Base-by-base conservation (phyloP, 2,797 vertebrate genomes). In the Sebastes taczanowskii region DNA sequence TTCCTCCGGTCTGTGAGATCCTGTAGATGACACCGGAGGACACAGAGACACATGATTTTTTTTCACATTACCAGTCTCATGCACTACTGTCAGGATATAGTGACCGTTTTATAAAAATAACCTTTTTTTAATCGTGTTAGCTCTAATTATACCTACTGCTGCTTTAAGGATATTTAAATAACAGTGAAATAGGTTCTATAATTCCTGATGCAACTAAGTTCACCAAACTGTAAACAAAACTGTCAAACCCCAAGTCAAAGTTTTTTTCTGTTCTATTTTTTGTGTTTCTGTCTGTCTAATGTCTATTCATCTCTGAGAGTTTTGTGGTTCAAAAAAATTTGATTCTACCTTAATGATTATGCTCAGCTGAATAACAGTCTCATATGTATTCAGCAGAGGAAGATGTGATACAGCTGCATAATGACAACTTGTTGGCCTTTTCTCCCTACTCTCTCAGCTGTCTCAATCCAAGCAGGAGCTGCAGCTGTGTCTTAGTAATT, bases 401-500 rank as follows among this genome's bases (percentile, higher is more conserved):
- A 59, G 22, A 30, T 66, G 29, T 58, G n/a, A 61, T 52, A 56
- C 29, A 80, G 69, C 35, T 70, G 38, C 67, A 64, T 34, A 27
- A 62, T 66, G 13, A 46, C 59, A 53, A 64, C 11, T 7, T 56
- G 59, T 52, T 16, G 25, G 13, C 14, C 18, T 67, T 71, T 78
- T 8, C 16, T 11, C 4, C 23, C 7, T 32, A 11, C 58, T 67
- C 20, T 59, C 35, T 63, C 61, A 75, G 25, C 61, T 59, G 61
- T 64, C 20, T 78, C 8, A 64, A 25, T 65, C 53, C n/a, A 82
- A 52, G 8, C 60, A 66, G 30, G 46, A 69, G 64, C 62, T 77
- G 62, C 53, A 82, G 65, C 66, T 81, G 52, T 77, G 35, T 63
- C 6, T 71, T 34, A 49, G 9, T 74, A 27, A 78, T 46, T 20